Evolutionary conservation across 2,797 vertebrate genomes (phyloP), one percentile per base, ranked within the genome.

Genomic region (Paguma larvata): DNA sequence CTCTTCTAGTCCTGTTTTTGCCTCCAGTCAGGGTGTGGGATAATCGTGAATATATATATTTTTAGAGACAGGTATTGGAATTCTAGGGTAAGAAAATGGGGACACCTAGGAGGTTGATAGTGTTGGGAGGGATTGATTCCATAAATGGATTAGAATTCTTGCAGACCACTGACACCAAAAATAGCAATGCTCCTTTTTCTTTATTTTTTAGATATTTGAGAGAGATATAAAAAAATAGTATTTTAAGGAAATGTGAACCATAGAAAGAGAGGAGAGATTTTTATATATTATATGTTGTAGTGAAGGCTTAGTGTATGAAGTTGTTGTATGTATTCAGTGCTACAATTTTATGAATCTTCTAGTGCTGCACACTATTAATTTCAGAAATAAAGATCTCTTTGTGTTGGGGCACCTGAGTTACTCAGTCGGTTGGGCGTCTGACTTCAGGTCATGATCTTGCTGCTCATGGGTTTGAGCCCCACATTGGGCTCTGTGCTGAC

Each of bases 41-140:
- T 88, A 77, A 82, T 59, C 32, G 16, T 51, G n/a, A n/a, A 65
- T 86, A 34, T 21, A 30, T 68, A 3, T 59, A 38, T 72, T 48
- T 84, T 70, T 70, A 30, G 68, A 75, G 56, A 48, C 21, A 97
- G 30, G 41, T 59, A 62, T 65, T 91, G 56, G 63, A 91, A 79
- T 68, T 93, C 48, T 67, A 89, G 67, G 41, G 70, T 67, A 73
- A 79, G 83, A 94, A 94, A 92, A 84, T 46, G 30, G 5, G 5
- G 16, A 46, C 21, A 80, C 6, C 3, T 30, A 68, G 18, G 30
- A 73, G n/a, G 12, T 72, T 83, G 44, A 75, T 15, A 32, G 23
- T 41, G 15, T 86, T 86, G 59, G n/a, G 14, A 70, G 44, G 18
- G 12, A 65, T 68, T 79, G 19, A 83, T 73, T 2, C 7, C 34